phyloP scores from a whole-genome alignment of 1,140 invertebrate genomes.

The Rhizoglyphus robini region DNA sequence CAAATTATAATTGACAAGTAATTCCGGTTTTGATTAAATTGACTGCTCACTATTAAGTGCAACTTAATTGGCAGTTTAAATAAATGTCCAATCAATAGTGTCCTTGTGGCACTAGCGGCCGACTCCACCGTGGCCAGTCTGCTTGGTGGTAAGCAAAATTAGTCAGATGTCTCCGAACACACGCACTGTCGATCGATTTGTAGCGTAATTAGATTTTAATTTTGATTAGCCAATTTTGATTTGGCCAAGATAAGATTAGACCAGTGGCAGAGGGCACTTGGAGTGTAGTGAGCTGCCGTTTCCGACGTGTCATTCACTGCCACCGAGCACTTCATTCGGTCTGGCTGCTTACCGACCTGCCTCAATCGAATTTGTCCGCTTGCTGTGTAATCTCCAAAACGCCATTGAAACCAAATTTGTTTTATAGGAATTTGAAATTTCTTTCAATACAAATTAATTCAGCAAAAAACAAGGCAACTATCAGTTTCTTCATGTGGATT shows the following conservation, averaged over 20 bases:
- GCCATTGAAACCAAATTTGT: no score
- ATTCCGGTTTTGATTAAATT: background rate
- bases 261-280: background rate
- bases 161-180: background rate
- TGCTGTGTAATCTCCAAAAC: no score
- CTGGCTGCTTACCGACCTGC: no score
- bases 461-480: no score
- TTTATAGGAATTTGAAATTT: no score
- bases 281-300: background rate
- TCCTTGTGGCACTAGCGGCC: no score
- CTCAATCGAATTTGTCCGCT: no score
- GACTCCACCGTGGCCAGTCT: no score
- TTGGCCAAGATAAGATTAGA: slow-evolving; percentile 2
- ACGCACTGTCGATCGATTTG: background rate
- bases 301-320: background rate
- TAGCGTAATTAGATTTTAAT: slow-evolving; percentile 13
- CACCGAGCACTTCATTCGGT: no score
- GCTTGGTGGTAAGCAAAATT: no score
- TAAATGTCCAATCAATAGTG: background rate
- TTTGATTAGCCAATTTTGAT: slow-evolving; percentile 9
- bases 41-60: background rate
- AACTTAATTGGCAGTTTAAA: background rate
- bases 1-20: background rate
- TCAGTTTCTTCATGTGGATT: no score
- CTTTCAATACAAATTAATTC: no score